Percentiles rank a stretch among this genome's conserved stretches.
These are phyloP conservation scores for Anarrhichthys ocellatus DNA, from an alignment of 2,113 vertebrate species.

Conservation along the genomic window DNA sequence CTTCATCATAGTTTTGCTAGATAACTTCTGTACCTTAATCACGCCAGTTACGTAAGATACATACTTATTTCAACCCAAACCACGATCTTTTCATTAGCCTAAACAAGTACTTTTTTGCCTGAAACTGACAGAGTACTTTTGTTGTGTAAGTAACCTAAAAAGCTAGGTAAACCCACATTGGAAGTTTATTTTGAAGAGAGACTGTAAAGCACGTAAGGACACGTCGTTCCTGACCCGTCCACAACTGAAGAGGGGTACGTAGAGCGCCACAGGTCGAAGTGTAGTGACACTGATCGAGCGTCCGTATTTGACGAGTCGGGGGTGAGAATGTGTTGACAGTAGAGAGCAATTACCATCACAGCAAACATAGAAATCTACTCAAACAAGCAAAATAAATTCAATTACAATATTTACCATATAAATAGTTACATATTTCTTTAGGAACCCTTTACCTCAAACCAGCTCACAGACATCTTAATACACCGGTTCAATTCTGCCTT, in stretches of 20 bases:
- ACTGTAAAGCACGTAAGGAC: no score
- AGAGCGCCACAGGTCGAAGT: not conserved
- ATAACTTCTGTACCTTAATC: no score
- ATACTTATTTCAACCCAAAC: no score
- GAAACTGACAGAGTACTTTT: no score
- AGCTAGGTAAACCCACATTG: no score
- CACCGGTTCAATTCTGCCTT: not conserved
- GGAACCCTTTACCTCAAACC: not conserved
- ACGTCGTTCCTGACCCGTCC: no score
- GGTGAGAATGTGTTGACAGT: not conserved
- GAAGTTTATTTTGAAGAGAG: no score
- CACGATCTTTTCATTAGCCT: no score
- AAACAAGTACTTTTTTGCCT: no score
- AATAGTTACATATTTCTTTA: not conserved
- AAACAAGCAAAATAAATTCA: not conserved
- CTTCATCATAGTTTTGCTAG: no score
- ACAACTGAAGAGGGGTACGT: not conserved
- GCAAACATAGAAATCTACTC: not conserved
- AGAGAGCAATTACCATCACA: not conserved
- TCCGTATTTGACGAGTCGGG: not conserved
- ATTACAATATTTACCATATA: not conserved
- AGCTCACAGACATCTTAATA: not conserved
- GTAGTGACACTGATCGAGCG: not conserved
- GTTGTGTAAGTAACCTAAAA: no score
- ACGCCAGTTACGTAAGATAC: no score